Percentiles rank a stretch among this genome's conserved stretches.
phyloP scores from a whole-genome alignment of 2,888 invertebrate genomes.

The Cordilura impudica region DNA sequence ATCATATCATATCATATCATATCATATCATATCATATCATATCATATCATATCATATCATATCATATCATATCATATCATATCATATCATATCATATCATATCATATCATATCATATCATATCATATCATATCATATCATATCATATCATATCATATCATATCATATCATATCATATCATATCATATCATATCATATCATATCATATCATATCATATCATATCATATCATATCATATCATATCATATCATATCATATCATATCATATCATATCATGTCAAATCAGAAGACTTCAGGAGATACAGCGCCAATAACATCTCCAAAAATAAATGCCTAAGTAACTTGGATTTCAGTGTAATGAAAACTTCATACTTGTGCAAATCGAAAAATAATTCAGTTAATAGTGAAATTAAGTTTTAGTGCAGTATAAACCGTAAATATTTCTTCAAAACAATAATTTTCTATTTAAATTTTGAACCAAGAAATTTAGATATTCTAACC shows the following conservation, averaged over 20 bases:
- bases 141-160: conserved; percentile 22
- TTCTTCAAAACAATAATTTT: too few species aligned
- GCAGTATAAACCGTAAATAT: too few species aligned
- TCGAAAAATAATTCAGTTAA: too few species aligned
- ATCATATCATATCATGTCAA: conserved; percentile 13
- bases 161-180: conserved; percentile 18
- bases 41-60: conserved; percentile 15
- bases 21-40: conserved; percentile 28
- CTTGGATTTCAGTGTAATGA: too few species aligned
- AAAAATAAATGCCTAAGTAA: too few species aligned
- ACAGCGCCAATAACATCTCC: too few species aligned
- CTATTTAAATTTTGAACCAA: too few species aligned
- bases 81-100: conserved; percentile 24
- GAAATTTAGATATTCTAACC: too few species aligned
- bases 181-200: conserved; percentile 16
- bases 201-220: conserved; percentile 20
- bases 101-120: conserved; percentile 24
- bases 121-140: conserved; percentile 18
- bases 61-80: conserved; percentile 23
- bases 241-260: conserved; percentile 11
- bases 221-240: conserved; percentile 18
- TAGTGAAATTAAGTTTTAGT: too few species aligned
- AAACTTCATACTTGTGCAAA: too few species aligned
- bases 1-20: conserved; percentile 14
- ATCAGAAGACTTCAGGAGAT: too few species aligned